phyloP scores from a whole-genome alignment of 2,113 vertebrate species.

The Machaerirhynchus nigripectus region DNA sequence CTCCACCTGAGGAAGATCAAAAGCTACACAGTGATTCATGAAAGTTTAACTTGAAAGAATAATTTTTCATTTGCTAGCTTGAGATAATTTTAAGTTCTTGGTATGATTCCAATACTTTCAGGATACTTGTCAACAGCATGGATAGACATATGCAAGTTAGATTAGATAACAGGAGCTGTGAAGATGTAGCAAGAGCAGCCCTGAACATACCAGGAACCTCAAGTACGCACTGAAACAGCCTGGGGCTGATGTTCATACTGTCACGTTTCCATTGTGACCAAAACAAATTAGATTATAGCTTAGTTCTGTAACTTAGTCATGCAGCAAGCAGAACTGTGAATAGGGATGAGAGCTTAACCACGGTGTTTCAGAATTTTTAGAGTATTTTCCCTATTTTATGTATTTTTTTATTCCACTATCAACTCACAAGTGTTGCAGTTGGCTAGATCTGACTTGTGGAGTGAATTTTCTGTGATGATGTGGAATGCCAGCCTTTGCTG shows the following conservation, averaged over 20 bases:
- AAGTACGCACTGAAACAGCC: not conserved
- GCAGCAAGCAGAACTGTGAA: not conserved
- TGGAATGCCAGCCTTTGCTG: not conserved
- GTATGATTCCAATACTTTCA: not conserved
- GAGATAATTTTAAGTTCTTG: conserved; percentile 22
- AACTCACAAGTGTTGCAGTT: not conserved
- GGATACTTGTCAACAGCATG: conserved; percentile 9
- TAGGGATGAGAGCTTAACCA: not conserved
- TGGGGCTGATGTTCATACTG: not conserved
- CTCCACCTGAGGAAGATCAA: not conserved
- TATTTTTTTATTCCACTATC: not conserved
- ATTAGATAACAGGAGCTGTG: not conserved
- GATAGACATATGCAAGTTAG: not conserved
- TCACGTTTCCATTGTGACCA: not conserved
- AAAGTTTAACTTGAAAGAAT: not conserved
- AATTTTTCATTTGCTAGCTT: not conserved
- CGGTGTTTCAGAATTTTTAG: not conserved
- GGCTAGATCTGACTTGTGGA: not conserved
- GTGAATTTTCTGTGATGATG: not conserved
- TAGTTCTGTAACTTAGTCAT: not conserved
- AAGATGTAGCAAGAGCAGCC: not conserved
- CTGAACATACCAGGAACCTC: not conserved
- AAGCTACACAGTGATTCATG: not conserved
- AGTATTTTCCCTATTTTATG: not conserved
- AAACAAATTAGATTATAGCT: not conserved